Percentiles rank a stretch among this genome's conserved stretches.
Conservation (phyloP, 2,797 vertebrate genomes). For the Leucoraja ocellata region DNA sequence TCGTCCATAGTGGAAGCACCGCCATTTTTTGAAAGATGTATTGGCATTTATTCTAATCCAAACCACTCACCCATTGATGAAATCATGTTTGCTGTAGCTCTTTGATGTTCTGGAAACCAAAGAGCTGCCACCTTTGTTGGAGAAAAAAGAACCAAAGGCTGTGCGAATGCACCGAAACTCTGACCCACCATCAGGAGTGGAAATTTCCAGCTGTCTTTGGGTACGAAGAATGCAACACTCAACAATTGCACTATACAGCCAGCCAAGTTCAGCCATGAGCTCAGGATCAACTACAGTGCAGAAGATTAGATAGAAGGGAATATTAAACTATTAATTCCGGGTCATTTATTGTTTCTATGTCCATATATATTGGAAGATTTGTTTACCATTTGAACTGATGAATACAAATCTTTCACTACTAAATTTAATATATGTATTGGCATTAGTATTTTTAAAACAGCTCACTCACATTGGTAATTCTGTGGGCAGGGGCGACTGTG, state of each 20-base stretch:
- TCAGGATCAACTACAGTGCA: slow-evolving; percentile 67
- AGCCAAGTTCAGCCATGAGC: slow-evolving; percentile 77
- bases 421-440: not conserved
- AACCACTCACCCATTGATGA: slow-evolving; percentile 82
- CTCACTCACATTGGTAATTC: too few species aligned
- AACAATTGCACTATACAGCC: slow-evolving; percentile 66
- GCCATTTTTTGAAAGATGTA: not conserved
- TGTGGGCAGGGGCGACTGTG: too few species aligned
- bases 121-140: slow-evolving; percentile 86
- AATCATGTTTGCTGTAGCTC: slow-evolving; percentile 84
- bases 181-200: slow-evolving; percentile 71
- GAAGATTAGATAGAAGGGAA: slow-evolving; percentile 39
- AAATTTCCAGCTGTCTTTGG: slow-evolving; percentile 43
- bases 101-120: slow-evolving; percentile 89
- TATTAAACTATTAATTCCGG: not conserved
- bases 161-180: slow-evolving; percentile 73
- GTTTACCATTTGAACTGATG: not conserved
- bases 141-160: slow-evolving; percentile 81
- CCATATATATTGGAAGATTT: not conserved
- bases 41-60: not conserved
- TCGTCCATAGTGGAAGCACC: not conserved
- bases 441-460: not conserved
- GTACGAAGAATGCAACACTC: slow-evolving; percentile 43
- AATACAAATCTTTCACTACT: not conserved
- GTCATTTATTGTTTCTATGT: too few species aligned